Evolutionary conservation across 2,113 vertebrate species (phyloP), one percentile per base, ranked within the genome.

Genomic region (Anarrhichthys ocellatus): DNA sequence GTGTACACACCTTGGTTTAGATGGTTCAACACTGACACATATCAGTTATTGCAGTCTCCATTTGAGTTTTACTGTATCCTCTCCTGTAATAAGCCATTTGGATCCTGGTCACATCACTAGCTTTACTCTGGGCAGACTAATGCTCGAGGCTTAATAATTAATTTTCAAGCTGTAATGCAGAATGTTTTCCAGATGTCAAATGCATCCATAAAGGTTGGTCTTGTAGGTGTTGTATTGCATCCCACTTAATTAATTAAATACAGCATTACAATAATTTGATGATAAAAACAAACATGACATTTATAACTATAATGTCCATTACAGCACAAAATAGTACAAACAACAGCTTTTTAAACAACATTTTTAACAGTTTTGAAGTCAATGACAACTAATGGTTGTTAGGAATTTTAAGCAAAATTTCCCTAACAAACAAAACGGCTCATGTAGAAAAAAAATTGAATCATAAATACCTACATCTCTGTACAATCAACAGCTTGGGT

Each of bases 191-290:
- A 34, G 20, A 29, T 79, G 46, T 40, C 1, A 17, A 8, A 59
- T 29, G n/a, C 65, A 58, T 64, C 29, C 27, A 73, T 77, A 32
- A 9, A 50, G 24, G 22, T 40, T 13, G 11, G 6, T 5, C 9
- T 78, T 34, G n/a, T 48, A 4, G 36, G n/a, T 74, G 5, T 63
- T 52, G 68, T 27, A 67, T 64, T 73, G 27, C 15, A 61, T 40
- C 2, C 66, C 34, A 17, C 7, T 74, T 13, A 79, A 68, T 29
- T 24, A 24, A 44, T 70, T 29, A 3, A 81, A 27, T 36, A 36
- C 34, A 67, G 34, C 20, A 65, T 44, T 4, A 56, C 2, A 29
- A 44, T 54, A 18, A 9, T 22, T 17, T 3, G 1, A 63, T 64
- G 10, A 61, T 36, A 9, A 2, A 22, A 38, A n/a, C 13, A 64